Conservation (phyloP, 2,888 invertebrate species). For the Aphodius sticticus region DNA sequence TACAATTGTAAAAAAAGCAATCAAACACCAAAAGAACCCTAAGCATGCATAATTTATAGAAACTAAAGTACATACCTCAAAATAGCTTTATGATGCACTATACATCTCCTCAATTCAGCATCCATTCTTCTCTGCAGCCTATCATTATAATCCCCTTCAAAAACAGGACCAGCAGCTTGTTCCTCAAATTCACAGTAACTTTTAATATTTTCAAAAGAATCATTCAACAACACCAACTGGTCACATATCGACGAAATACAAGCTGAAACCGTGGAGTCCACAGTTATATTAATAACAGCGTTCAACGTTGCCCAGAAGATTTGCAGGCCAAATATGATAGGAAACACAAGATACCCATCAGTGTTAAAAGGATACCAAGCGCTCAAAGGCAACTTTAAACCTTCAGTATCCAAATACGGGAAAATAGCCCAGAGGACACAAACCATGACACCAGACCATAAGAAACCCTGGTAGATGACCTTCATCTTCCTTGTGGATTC, state of each 20-base stretch:
- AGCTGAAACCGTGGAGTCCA: slow-evolving; percentile 61
- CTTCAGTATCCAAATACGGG: slow-evolving; percentile 49
- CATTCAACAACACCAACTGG: slow-evolving; percentile 60
- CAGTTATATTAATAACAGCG: slow-evolving; percentile 62
- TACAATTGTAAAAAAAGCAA: too few relatives aligned
- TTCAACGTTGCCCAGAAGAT: slow-evolving; percentile 59
- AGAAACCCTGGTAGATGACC: slow-evolving; percentile 47
- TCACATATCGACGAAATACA: slow-evolving; percentile 62
- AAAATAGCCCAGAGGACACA: slow-evolving; percentile 53
- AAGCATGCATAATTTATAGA: background rate
- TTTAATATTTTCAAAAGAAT: slow-evolving; percentile 51
- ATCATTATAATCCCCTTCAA: background rate
- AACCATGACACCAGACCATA: slow-evolving; percentile 46
- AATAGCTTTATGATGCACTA: slow-evolving; percentile 42
- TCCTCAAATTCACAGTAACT: slow-evolving; percentile 26
- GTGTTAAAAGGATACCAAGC: slow-evolving; percentile 63
- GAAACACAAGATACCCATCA: slow-evolving; percentile 38
- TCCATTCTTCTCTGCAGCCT: slow-evolving; percentile 41
- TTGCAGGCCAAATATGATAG: slow-evolving; percentile 61
- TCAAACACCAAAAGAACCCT: too few relatives aligned
- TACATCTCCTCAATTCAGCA: slow-evolving; percentile 36
- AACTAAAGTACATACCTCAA: slow-evolving; percentile 36
- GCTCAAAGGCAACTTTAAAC: slow-evolving; percentile 47
- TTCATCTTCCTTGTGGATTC: slow-evolving; percentile 44
- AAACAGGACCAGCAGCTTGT: background rate